Evolutionary conservation across 2,888 invertebrate species (phyloP), one percentile per base, ranked within the genome.

Genomic region (Metellina segmentata): DNA sequence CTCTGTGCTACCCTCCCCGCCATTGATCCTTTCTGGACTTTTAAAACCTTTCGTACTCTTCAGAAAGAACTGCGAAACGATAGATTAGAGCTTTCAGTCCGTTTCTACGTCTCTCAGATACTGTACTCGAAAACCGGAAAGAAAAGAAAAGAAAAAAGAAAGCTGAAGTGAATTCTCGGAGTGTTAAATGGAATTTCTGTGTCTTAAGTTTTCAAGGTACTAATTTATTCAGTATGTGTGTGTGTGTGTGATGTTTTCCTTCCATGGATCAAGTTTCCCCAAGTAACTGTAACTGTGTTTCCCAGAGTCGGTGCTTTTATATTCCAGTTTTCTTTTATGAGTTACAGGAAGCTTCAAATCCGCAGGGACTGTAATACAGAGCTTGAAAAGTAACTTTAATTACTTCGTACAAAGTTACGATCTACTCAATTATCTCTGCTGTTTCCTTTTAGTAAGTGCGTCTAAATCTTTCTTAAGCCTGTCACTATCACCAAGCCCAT

Each of bases 101-200:
- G 20, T 53, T 61, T 74, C 71, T 83, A 81, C 79, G 34, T 77
- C 77, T 51, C n/a, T 53, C 13, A 61, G 61, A 79, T 11, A 69
- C 70, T 13, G 7, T 72, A 71, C 20, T 74, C 34, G 34, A 19
- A 11, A 81, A 9, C 11, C 16, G 53, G 16, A 74, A 20, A 20
- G 53, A 71, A 51, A 82, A 51, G 51, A 19, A 51, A 34, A 51
- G 71, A 72, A 49, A 2, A 48, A 49, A 85, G 52, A 74, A 51
- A n/a, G 9, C 61, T 11, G 19, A 51, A 70, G 61, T 78, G 70
- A 69, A 70, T 86, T 86, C 78, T 20, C 11, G 9, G 78, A 87
- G 79, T 87, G 79, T 87, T 87, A 87, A 87, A 87, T 87, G 87
- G 87, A 81, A 61, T 87, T 87, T 81, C 87, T 79, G 20, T 87